These are phyloP conservation scores for Acrobasis suavella DNA, from an alignment of 2,888 invertebrate genomes.

Conservation along the genomic window DNA sequence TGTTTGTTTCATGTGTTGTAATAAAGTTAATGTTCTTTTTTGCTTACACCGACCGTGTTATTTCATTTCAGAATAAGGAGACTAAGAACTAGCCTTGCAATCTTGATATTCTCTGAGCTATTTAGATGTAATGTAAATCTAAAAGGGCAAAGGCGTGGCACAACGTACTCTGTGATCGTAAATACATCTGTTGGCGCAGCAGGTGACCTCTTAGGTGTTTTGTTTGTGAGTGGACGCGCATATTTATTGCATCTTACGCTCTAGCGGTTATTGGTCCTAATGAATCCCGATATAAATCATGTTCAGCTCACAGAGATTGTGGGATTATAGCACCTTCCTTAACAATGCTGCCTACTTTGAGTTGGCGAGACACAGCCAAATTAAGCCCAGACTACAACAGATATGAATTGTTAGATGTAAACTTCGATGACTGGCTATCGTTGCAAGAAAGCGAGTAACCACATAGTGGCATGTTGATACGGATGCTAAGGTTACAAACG, in stretches of 20 bases:
- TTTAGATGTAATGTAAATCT: slow-evolving; percentile 68
- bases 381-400: not conserved
- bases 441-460: too few relatives aligned
- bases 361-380: slow-evolving; percentile 26
- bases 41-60: not conserved
- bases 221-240: slow-evolving; percentile 62
- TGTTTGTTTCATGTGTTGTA: slow-evolving; percentile 1
- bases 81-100: slow-evolving; percentile 49
- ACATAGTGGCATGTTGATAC: too few relatives aligned
- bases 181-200: slow-evolving; percentile 75
- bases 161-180: slow-evolving; percentile 58
- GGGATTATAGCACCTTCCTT: slow-evolving; percentile 19
- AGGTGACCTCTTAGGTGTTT: slow-evolving; percentile 75
- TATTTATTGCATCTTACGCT: slow-evolving; percentile 62
- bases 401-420: not conserved
- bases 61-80: slow-evolving; percentile 5
- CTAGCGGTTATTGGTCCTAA: slow-evolving; percentile 43
- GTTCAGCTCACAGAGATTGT: slow-evolving; percentile 33
- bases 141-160: slow-evolving; percentile 75
- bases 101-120: slow-evolving; percentile 57
- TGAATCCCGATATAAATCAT: slow-evolving; percentile 44
- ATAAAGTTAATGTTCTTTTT: slow-evolving; percentile 3
- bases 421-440: too few relatives aligned
- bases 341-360: slow-evolving; percentile 29
- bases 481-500: too few relatives aligned